Evolutionary conservation across 1,140 invertebrate genomes (phyloP).

Genomic region (Drosophila tristis): DNA sequence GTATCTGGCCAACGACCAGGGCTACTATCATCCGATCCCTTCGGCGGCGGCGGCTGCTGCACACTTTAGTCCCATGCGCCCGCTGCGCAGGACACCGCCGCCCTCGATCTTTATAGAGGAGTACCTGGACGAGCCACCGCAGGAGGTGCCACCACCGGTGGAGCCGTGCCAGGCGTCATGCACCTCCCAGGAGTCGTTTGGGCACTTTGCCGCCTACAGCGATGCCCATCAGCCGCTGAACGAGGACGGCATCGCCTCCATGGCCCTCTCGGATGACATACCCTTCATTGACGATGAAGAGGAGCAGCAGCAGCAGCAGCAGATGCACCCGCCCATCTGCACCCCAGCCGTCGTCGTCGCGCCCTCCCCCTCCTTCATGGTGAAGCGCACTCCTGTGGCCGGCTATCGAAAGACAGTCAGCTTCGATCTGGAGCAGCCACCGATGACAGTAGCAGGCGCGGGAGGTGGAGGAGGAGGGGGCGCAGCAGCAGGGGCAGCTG

Average conservation of each 20-base stretch:
- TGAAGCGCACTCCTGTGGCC: conserved; percentile 46
- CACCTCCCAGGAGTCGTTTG: conserved; percentile 73
- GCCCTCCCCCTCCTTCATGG: conserved; percentile 19
- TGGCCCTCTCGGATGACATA: conserved; percentile 76
- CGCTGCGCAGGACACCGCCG: conserved; percentile 67
- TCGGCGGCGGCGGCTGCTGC: conserved; percentile 20
- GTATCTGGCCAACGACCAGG: conserved; percentile 69
- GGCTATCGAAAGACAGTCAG: conserved; percentile 82
- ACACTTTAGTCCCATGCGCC: conserved; percentile 70
- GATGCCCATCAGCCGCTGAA: conserved; percentile 82
- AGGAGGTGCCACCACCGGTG: conserved; percentile 18
- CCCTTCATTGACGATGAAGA: conserved; percentile 83
- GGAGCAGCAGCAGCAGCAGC: conserved; percentile 57
- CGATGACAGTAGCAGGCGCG: conserved; percentile 11
- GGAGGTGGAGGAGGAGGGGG: conserved; percentile 8
- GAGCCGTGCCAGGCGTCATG: not conserved
- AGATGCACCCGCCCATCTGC: conserved; percentile 27
- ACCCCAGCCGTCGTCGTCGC: not conserved
- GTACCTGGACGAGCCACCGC: conserved; percentile 71
- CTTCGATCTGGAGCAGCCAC: conserved; percentile 76
- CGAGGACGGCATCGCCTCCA: conserved; percentile 78
- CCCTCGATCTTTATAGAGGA: conserved; percentile 84
- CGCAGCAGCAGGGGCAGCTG: not conserved
- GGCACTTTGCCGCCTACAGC: conserved; percentile 66
- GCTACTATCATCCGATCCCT: conserved; percentile 45